phyloP scores from a whole-genome alignment of 2,888 invertebrate species.

The Rhodophaea formosa region DNA sequence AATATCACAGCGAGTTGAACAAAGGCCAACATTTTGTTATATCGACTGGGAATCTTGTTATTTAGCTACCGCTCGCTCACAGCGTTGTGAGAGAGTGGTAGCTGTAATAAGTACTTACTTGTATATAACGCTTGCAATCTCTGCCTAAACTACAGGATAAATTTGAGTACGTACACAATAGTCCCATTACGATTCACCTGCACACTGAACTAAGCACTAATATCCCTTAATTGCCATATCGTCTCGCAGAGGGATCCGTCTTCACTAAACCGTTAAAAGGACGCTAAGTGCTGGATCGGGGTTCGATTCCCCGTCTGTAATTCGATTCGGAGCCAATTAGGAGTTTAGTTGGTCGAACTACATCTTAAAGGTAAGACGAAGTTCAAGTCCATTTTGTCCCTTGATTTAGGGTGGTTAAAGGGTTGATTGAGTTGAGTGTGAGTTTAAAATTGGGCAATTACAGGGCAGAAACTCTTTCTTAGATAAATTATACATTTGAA shows the following conservation, averaged over 20 bases:
- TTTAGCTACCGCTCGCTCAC: no score
- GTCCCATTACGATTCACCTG: constrained; percentile 8
- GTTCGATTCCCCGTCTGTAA: constrained; percentile 77
- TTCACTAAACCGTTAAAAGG: constrained; percentile 80
- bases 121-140: not conserved
- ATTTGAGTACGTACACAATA: constrained; percentile 1
- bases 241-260: constrained; percentile 70
- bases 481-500: no score
- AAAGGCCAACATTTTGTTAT: no score
- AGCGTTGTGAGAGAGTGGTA: no score
- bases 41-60: no score
- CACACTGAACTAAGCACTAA: constrained; percentile 41
- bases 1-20: no score
- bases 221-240: constrained; percentile 74
- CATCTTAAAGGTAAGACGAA: constrained; percentile 50
- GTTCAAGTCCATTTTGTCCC: constrained; percentile 36
- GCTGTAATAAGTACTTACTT: no score
- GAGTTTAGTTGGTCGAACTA: constrained; percentile 64
- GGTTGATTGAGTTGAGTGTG: constrained; percentile 24
- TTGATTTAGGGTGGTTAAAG: constrained; percentile 27
- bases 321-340: constrained; percentile 77
- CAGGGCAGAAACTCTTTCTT: not conserved
- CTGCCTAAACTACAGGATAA: not conserved
- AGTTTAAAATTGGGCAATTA: not conserved
- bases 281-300: constrained; percentile 77